These are phyloP conservation scores for Bactericera cockerelli DNA, from an alignment of 1,140 invertebrate species.

Conservation along the genomic window DNA sequence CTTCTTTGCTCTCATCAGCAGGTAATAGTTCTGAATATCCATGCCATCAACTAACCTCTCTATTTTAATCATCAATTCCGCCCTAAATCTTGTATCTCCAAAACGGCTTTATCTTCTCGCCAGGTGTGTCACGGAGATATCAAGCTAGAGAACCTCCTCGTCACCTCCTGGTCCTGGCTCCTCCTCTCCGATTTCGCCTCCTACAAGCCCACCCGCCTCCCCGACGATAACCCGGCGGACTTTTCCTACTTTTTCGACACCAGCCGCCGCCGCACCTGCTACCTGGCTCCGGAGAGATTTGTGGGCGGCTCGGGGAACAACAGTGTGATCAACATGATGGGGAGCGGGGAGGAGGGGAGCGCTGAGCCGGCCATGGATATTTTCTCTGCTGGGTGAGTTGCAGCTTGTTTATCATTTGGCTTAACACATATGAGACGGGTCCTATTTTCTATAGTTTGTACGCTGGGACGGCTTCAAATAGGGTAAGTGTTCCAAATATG, in stretches of 20 bases:
- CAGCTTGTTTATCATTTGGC: too few relatives aligned
- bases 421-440: too few relatives aligned
- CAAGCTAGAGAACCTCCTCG: conserved; percentile 93
- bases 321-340: conserved; percentile 16
- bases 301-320: background rate
- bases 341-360: conserved; percentile 50
- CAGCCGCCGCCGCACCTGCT: conserved; percentile 79
- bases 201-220: conserved; percentile 93
- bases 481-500: too few relatives aligned
- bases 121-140: conserved; percentile 96
- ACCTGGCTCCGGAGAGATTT: conserved; percentile 87
- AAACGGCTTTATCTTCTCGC: too few relatives aligned
- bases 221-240: conserved; percentile 96
- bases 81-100: too few relatives aligned
- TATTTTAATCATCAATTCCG: too few relatives aligned
- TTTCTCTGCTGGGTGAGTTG: conserved; percentile 75
- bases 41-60: too few relatives aligned
- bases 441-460: too few relatives aligned
- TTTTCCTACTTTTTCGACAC: conserved; percentile 99
- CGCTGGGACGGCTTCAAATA: too few relatives aligned
- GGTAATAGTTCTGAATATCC: too few relatives aligned
- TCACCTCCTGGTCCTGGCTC: conserved; percentile 96
- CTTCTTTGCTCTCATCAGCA: too few relatives aligned
- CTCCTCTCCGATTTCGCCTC: conserved; percentile 94
- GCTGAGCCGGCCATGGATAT: conserved; percentile 91